phyloP scores from a whole-genome alignment of 2,797 vertebrate species.

The Tangara arthus region DNA sequence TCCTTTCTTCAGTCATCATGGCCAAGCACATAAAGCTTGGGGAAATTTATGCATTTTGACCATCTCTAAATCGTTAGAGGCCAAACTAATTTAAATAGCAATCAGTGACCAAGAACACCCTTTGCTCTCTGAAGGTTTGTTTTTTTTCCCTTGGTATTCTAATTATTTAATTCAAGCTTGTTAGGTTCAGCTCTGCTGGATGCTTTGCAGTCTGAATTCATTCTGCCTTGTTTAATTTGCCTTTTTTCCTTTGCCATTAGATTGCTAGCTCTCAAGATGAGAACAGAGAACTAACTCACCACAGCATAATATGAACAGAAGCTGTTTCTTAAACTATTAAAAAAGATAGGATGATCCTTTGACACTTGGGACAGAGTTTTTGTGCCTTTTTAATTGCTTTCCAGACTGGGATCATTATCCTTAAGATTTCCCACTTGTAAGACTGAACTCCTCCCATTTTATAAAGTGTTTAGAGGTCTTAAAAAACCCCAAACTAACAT shows the following conservation, averaged over 20 bases:
- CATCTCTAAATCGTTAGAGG: slow-evolving; percentile 39
- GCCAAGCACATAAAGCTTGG: neutral
- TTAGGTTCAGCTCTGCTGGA: slow-evolving; percentile 34
- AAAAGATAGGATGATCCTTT: neutral
- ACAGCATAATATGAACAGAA: neutral
- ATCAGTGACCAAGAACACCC: slow-evolving; percentile 63
- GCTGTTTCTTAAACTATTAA: neutral
- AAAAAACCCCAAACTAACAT: neutral
- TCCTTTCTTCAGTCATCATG: neutral
- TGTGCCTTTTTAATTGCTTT: neutral
- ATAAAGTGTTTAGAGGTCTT: neutral
- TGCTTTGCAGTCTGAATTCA: slow-evolving; percentile 15
- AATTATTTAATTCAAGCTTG: slow-evolving; percentile 57
- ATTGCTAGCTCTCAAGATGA: neutral
- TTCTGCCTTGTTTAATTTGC: slow-evolving; percentile 43
- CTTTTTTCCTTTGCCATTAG: slow-evolving; percentile 15
- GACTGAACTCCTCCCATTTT: neutral
- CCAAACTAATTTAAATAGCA: slow-evolving; percentile 62
- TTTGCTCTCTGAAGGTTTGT: slow-evolving; percentile 45
- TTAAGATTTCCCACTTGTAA: neutral
- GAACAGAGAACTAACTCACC: neutral
- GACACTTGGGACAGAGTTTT: neutral
- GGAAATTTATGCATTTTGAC: slow-evolving; percentile 51
- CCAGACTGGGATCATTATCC: neutral
- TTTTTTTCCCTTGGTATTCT: neutral